Evolutionary conservation across 2,113 vertebrate species (phyloP).

Genomic region (Dicentrarchus labrax): DNA sequence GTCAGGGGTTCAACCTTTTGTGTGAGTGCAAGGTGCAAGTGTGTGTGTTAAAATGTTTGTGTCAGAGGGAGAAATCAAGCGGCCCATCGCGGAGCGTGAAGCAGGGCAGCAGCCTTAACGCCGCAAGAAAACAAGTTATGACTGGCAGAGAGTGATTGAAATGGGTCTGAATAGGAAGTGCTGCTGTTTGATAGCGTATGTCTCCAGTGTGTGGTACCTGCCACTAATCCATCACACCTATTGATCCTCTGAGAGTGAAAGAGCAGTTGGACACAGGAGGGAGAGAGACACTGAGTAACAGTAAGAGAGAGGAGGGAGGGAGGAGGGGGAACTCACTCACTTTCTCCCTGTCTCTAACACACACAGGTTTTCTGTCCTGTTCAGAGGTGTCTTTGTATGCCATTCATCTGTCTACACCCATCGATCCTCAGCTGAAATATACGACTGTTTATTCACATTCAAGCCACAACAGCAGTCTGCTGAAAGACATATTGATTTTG

Average conservation of each 20-base stretch:
- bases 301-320: constrained; percentile 7
- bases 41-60: constrained; percentile 2
- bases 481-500: constrained; percentile 80
- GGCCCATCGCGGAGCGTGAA: neutral
- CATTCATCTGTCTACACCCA: constrained; percentile 78
- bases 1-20: constrained; percentile 66
- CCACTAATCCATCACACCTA: constrained; percentile 79
- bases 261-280: constrained; percentile 46
- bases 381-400: constrained; percentile 66
- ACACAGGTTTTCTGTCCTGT: constrained; percentile 41
- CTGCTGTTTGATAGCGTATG: constrained; percentile 64
- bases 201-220: constrained; percentile 70
- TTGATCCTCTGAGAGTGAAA: constrained; percentile 70
- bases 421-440: constrained; percentile 79
- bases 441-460: constrained; percentile 82
- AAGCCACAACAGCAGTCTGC: constrained; percentile 66
- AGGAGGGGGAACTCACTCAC: neutral
- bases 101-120: constrained; percentile 21
- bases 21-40: neutral
- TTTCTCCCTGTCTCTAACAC: neutral
- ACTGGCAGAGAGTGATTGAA: constrained; percentile 68
- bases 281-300: constrained; percentile 31
- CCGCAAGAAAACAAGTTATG: constrained; percentile 45
- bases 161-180: constrained; percentile 65
- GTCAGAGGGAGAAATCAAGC: constrained; percentile 26